phyloP scores from a whole-genome alignment of 1,140 invertebrate species.

The Drosophila nigrodunni region DNA sequence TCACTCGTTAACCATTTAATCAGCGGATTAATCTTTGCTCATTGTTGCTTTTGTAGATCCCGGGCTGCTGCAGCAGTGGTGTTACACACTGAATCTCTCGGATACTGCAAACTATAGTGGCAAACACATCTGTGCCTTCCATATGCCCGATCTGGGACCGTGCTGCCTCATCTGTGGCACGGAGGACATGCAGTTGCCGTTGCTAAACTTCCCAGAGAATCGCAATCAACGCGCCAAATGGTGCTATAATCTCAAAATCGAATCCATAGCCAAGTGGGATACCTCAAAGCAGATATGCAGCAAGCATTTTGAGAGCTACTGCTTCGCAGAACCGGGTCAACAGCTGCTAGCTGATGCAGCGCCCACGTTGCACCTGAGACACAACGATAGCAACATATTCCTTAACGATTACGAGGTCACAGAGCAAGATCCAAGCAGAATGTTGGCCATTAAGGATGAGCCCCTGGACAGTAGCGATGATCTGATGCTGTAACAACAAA shows the following conservation, averaged over 20 bases:
- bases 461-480: conserved; percentile 61
- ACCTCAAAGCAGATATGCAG: conserved; percentile 62
- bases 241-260: conserved; percentile 76
- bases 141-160: conserved; percentile 44
- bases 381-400: conserved; percentile 69
- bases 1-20: neutral
- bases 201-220: conserved; percentile 63
- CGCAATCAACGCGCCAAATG: conserved; percentile 70
- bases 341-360: conserved; percentile 54
- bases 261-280: conserved; percentile 69
- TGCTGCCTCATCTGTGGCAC: conserved; percentile 59
- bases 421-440: conserved; percentile 34
- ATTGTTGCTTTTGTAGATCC: conserved; percentile 39
- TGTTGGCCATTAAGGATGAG: conserved; percentile 62
- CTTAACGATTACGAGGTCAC: conserved; percentile 52
- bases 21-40: neutral
- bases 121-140: conserved; percentile 58
- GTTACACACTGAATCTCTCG: conserved; percentile 45
- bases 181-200: conserved; percentile 51
- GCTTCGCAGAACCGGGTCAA: conserved; percentile 48
- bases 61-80: conserved; percentile 57
- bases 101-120: conserved; percentile 48
- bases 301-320: conserved; percentile 66
- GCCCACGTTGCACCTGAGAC: conserved; percentile 67
- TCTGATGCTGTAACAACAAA: conserved; percentile 53